phyloP scores from a whole-genome alignment of 2,113 vertebrate genomes.

The Polyodon spathula region DNA sequence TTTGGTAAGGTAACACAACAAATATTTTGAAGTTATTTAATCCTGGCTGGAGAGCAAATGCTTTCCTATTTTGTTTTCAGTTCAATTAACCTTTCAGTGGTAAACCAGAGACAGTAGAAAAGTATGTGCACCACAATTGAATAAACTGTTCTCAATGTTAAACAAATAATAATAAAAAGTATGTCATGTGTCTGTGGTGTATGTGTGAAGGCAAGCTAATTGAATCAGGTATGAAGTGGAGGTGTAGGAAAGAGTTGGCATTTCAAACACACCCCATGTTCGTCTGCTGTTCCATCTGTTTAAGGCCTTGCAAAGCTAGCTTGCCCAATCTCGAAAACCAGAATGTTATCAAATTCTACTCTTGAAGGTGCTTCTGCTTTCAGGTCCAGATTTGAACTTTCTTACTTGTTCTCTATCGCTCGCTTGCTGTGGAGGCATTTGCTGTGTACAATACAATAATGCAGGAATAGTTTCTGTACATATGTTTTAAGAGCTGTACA shows the following conservation, averaged over 20 bases:
- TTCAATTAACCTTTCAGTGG: too few species aligned
- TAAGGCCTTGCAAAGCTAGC: slow-evolving; percentile 1
- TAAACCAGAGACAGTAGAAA: too few species aligned
- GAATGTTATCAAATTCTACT: slow-evolving; percentile 2
- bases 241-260: neutral
- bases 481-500: slow-evolving; percentile 61
- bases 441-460: slow-evolving; percentile 48
- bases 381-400: slow-evolving; percentile 11
- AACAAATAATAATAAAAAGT: too few species aligned
- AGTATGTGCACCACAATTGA: too few species aligned
- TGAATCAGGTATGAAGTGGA: neutral
- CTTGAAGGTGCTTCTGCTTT: slow-evolving; percentile 51
- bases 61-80: too few species aligned
- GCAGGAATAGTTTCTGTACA: slow-evolving; percentile 60
- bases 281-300: neutral
- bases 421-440: slow-evolving; percentile 36
- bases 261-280: slow-evolving; percentile 2
- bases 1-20: too few species aligned
- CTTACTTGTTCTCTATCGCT: slow-evolving; percentile 32
- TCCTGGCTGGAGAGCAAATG: too few species aligned
- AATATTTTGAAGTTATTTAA: too few species aligned
- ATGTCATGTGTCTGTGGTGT: too few species aligned
- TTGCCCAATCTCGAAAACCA: neutral
- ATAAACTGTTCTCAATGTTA: too few species aligned
- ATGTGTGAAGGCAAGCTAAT: neutral